Conservation (phyloP, 2,797 vertebrate species). For the Poeciliopsis paucimaculata region DNA sequence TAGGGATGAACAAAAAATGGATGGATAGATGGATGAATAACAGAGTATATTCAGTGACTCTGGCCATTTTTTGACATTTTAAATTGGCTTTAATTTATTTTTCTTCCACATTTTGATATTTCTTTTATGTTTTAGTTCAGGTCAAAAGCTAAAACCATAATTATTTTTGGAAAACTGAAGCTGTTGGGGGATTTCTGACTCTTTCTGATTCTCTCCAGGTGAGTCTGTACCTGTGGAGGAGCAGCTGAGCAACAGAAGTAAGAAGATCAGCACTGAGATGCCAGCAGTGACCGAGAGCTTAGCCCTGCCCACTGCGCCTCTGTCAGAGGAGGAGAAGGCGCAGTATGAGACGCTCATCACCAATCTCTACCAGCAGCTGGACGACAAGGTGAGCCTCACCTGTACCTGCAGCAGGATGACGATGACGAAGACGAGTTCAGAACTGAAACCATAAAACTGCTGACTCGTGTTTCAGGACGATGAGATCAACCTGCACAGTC, state of each 20-base stretch:
- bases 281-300: conserved; percentile 83
- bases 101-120: not conserved
- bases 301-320: conserved; percentile 73
- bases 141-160: not conserved
- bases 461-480: conserved; percentile 85
- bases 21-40: not conserved
- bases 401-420: not conserved
- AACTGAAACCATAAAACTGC: not conserved
- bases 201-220: conserved; percentile 71
- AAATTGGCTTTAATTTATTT: not conserved
- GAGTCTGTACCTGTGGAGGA: conserved; percentile 93
- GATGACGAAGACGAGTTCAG: not conserved
- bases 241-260: conserved; percentile 88
- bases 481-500: conserved; percentile 97
- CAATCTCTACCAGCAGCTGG: conserved; percentile 91
- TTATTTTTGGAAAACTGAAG: not conserved
- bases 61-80: not conserved
- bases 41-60: not conserved
- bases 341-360: conserved; percentile 92
- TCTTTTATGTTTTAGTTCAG: not conserved
- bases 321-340: conserved; percentile 87
- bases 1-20: too few relatives aligned
- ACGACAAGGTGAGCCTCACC: conserved; percentile 87
- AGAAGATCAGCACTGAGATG: conserved; percentile 82
- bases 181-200: not conserved